Evolutionary conservation across 64 coral and sea anemone species (phyloP).

Genomic region (Cladopsammia gracilis): DNA sequence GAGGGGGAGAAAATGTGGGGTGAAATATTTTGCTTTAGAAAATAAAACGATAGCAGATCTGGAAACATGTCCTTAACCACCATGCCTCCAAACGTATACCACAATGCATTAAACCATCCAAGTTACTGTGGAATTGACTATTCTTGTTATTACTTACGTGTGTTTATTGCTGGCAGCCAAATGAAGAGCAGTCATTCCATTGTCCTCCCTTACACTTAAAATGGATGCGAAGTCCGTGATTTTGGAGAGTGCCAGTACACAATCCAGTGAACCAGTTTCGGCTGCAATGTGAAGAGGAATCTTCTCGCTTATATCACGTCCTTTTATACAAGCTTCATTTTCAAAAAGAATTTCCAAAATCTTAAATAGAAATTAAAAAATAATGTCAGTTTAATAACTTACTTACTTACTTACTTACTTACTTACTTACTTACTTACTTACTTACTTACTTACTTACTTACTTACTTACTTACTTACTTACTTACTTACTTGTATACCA

Average conservation of each 20-base stretch:
- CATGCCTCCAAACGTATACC: too few relatives aligned
- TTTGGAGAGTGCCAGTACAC: constrained; percentile 3
- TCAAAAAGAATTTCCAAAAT: constrained; percentile 28
- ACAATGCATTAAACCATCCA: too few relatives aligned
- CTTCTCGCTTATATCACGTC: constrained; percentile 28
- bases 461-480: too few relatives aligned
- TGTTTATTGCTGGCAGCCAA: constrained; percentile 28
- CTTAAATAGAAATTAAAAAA: not conserved
- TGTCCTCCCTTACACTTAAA: not conserved
- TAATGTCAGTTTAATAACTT: too few relatives aligned
- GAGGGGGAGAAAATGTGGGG: too few relatives aligned
- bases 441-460: too few relatives aligned
- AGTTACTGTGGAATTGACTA: not conserved
- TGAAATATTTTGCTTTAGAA: too few relatives aligned
- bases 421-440: too few relatives aligned
- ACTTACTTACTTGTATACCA: too few relatives aligned
- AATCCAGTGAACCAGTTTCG: not conserved
- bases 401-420: too few relatives aligned
- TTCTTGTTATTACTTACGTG: not conserved
- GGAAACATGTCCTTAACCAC: too few relatives aligned
- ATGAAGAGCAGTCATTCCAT: constrained; percentile 58
- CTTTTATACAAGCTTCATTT: not conserved
- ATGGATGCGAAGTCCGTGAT: not conserved
- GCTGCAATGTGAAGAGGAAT: constrained; percentile 55
- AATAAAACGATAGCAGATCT: too few relatives aligned